Base-by-base conservation (phyloP, 2,113 vertebrate genomes). In the Tiliqua scincoides region DNA sequence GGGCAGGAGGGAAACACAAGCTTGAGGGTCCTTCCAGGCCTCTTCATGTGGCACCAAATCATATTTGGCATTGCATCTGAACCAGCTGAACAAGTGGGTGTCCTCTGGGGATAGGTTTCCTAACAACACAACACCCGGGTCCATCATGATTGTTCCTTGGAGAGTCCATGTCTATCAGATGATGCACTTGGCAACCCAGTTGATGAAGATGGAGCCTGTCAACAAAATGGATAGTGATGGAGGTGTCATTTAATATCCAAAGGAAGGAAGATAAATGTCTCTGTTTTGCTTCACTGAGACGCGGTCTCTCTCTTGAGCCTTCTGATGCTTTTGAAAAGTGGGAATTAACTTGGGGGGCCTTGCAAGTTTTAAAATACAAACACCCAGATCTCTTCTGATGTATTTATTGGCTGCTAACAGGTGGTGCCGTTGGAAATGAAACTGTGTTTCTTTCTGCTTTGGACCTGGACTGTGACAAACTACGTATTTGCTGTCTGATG, bases 181-280 rank as follows among this genome's bases (percentile, higher is more conserved):
- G 40, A 63, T 63, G 30, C 7, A 14, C 77, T 48, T 62, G 77
- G 85, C 77, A 80, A 57, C 65, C 30, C 11, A 23, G 57, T 3
- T 63, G 85, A 73, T 73, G 54, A 48, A 73, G 85, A 80, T 35
- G 57, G 77, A 80, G 54, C 59, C 63, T 61, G 72, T 70, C 72
- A 83, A 61, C 80, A 70, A 62, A 73, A 86, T 73, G 85, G 67
- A 79, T 80, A 62, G 62, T 62, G 73, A 77, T 48, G 65, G 48
- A 43, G 20, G 32, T 8, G 7, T 23, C 37, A n/a, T 71, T 43
- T 35, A 35, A 73, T 65, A 72, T 15, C 65, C 4, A 57, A 70
- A 71, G 7, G 62, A 15, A 18, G 25, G 65, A 37, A 78, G 86
- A 87, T 83, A 59, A 25, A 83, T 70, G 54, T 61, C 35, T 76